Base-by-base conservation (phyloP, 30 jellyfish, hydroid and myxozoan genomes). In the Aurelia sp. region DNA sequence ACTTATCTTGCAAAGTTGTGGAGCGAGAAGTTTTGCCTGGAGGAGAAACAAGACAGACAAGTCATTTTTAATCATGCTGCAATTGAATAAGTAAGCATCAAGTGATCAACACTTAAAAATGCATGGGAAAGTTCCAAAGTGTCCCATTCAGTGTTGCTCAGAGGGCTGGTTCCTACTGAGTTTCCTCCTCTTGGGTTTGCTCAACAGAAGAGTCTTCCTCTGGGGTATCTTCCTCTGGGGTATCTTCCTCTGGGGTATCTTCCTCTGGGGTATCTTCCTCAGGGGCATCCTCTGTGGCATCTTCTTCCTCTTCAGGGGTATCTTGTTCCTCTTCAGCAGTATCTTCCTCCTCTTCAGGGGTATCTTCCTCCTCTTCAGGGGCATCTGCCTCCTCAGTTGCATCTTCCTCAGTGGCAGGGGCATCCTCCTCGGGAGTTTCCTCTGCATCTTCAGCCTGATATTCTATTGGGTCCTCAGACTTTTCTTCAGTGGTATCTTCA, bases 381-480 rank as follows among this genome's bases (percentile, higher is more conserved):
- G 71, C 65, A 44, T 78, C 89, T 62, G 61, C 89, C 35, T 78
- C 89, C 6, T 44, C 89, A 15, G 35, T 30, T 35, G 69, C 69
- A 59, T 59, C 69, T 11, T 59, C 68, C 0, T n/a, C 27, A 9
- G 7, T 30, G 1, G 11, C 4, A 41, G 74, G 64, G 74, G 52
- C 79, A 17, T 78, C 88, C 30, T 78, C 89, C 35, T 23, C 63
- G 11, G 23, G 69, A 22, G 69, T n/a, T 15, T 20, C 77, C 18
- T 55, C 88, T 77, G 76, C 76, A 10, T 51, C 71, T 51, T 37
- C 85, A 15, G 55, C 79, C 16, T 44, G 15, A 59, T 53, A 2
- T 30, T 64, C 78, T 37, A 55, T 27, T n/a, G 76, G 53, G 35
- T 73, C 84, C 37, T 52, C 69, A 23, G 79, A 2, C n/a, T 67